A percentile compares a stretch with the other conserved stretches of the same genome.
Conservation (phyloP, 2,797 vertebrate species). For the Cirrhinus mrigala region DNA sequence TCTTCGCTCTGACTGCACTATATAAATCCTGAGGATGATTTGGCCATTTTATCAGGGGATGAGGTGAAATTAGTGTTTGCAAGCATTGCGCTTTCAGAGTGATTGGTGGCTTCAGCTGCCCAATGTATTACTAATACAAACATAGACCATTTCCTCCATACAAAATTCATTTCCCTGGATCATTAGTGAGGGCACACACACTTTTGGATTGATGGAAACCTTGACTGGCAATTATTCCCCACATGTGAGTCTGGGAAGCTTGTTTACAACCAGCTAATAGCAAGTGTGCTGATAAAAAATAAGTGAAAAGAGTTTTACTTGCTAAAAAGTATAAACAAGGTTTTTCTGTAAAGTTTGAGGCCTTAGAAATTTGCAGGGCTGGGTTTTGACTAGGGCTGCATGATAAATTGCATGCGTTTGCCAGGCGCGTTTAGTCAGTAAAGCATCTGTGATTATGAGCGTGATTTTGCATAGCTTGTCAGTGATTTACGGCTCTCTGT, state of each 20-base stretch:
- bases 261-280: not conserved
- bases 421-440: no score
- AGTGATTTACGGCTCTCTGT: no score
- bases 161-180: not conserved
- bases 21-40: slow-evolving; percentile 34
- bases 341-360: no score
- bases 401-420: no score
- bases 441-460: no score
- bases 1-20: not conserved
- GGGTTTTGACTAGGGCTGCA: no score
- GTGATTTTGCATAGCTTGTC: no score
- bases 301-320: no score
- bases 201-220: not conserved
- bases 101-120: slow-evolving; percentile 3
- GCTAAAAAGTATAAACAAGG: no score
- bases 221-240: slow-evolving; percentile 6
- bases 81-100: slow-evolving; percentile 17
- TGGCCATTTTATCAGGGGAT: slow-evolving; percentile 18
- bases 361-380: no score
- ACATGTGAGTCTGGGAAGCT: not conserved
- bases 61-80: slow-evolving; percentile 32
- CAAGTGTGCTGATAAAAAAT: not conserved
- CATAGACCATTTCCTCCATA: not conserved
- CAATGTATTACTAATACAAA: slow-evolving; percentile 1
- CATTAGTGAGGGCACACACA: not conserved